A percentile compares a stretch with the other conserved stretches of the same genome.
Evolutionary conservation across 2,797 vertebrate genomes (phyloP).

Genomic region (Alcedo quadribrachys): DNA sequence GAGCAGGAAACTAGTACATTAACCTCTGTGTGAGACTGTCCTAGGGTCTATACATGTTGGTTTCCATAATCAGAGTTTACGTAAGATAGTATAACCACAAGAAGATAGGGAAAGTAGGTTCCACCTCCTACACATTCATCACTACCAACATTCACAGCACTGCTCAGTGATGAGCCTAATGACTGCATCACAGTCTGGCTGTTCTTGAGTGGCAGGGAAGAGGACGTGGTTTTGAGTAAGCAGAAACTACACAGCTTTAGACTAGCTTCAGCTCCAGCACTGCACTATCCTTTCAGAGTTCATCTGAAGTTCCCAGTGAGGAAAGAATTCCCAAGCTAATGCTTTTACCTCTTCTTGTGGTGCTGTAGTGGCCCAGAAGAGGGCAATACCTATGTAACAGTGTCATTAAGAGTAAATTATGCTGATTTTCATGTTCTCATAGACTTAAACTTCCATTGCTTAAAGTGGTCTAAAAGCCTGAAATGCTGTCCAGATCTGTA

Average conservation of each 20-base stretch:
- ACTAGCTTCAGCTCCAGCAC: background rate
- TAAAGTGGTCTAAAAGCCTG: background rate
- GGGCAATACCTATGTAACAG: background rate
- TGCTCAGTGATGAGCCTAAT: background rate
- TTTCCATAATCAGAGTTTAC: background rate
- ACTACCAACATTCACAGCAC: rapidly evolving
- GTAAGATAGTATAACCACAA: background rate
- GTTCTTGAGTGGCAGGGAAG: background rate
- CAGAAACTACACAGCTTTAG: background rate
- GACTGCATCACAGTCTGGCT: background rate
- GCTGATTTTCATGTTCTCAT: background rate
- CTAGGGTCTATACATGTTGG: background rate
- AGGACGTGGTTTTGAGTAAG: background rate
- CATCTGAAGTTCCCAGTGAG: rapidly evolving
- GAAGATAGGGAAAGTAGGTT: background rate
- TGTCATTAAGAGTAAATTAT: background rate
- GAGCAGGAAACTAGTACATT: background rate
- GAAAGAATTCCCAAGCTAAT: background rate
- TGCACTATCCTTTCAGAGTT: background rate
- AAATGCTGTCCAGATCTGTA: background rate
- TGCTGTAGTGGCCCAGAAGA: background rate
- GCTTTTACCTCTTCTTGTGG: background rate
- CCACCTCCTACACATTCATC: background rate
- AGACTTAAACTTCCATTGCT: background rate
- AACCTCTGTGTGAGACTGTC: background rate